Evolutionary conservation across 2,888 invertebrate genomes (phyloP), one percentile per base, ranked within the genome.

Genomic region (Agrochola lychnidis): DNA sequence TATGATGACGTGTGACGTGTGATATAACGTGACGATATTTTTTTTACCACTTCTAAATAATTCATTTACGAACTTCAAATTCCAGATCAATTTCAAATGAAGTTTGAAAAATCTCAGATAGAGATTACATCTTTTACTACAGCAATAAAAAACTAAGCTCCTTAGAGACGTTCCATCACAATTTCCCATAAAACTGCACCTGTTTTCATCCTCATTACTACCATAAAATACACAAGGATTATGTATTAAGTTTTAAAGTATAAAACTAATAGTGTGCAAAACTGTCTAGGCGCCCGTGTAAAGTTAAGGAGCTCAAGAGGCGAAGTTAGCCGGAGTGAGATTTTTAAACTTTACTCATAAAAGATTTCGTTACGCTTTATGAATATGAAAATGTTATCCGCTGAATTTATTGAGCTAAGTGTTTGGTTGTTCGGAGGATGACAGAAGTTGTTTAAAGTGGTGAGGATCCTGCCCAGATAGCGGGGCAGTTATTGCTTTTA

Each of bases 291-390:
- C 90, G 87, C 90, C 90, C 88, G 86, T 88, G 88, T 88, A 89
- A 92, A 91, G 90, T 92, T 91, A 88, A 88, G 75, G 83, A 88
- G 90, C 90, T 89, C 89, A 90, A 88, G 90, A 88, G 88, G 87
- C 85, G 45, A 88, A 88, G 80, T 90, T 86, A 78, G 83, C 82
- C 85, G 81, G 78, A 78, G 84, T 81, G 90, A 94, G 93, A 95
- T 95, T 95, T 94, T 94, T 92, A 94, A 95, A 95, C 92, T 95
- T 95, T 92, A 88, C 90, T 93, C 93, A 94, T 95, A 94, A 95
- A 95, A 93, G 93, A 94, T 94, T 93, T 92, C 90, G 92, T 92
- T 91, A 92, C 91, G 90, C 88, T 93, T 93, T 94, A 94, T 94
- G 94, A 94, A 95, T 95, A 94, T 93, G 91, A 92, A 93, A 91